Percentiles rank a stretch among this genome's conserved stretches.
phyloP scores from a whole-genome alignment of 1,140 invertebrate genomes.

The Homarus americanus region DNA sequence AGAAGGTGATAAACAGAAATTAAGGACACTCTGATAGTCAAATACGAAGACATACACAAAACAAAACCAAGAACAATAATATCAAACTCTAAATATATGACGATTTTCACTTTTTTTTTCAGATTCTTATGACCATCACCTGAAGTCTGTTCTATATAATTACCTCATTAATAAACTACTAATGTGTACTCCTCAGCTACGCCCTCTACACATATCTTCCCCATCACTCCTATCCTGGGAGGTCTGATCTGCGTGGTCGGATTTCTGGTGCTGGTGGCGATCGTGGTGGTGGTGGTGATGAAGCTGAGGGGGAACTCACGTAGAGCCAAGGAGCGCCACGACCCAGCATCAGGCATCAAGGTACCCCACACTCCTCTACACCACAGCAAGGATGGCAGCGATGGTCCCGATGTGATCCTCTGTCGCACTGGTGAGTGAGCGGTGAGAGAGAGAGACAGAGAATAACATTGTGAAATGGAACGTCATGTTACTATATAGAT shows the following conservation, averaged over 20 bases:
- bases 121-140: no score
- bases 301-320: conserved; percentile 80
- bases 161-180: no score
- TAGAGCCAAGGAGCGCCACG: conserved; percentile 37
- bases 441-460: no score
- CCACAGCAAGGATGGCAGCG: conserved; percentile 83
- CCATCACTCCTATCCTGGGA: conserved; percentile 87
- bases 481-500: no score
- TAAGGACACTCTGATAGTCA: no score
- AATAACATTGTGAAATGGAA: no score
- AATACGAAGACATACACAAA: no score
- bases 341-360: conserved; percentile 77
- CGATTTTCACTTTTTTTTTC: no score
- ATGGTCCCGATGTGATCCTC: conserved; percentile 82
- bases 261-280: conserved; percentile 84
- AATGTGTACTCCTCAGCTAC: background rate
- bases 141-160: no score
- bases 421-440: conserved; percentile 85
- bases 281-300: conserved; percentile 85
- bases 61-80: no score
- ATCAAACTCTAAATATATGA: no score
- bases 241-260: conserved; percentile 86
- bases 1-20: no score
- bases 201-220: conserved; percentile 78
- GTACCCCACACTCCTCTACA: conserved; percentile 80